A percentile compares a stretch with the other conserved stretches of the same genome.
phyloP scores from a whole-genome alignment of 2,888 invertebrate genomes.

The Caenorhabditis zanzibari region DNA sequence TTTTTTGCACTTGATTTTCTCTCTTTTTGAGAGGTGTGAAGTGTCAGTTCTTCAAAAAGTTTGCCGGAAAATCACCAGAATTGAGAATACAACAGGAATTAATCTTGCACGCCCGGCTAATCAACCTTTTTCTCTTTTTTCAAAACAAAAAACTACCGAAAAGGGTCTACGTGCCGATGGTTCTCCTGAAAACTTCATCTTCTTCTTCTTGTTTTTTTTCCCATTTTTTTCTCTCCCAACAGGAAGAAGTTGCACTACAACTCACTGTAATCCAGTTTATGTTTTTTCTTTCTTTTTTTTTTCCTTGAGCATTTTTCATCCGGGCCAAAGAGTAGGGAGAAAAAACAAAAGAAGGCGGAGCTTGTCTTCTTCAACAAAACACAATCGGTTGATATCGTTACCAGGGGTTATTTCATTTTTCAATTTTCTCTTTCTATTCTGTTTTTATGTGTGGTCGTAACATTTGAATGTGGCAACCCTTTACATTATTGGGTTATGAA shows the following conservation, averaged over 20 bases:
- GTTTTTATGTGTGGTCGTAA: conserved; percentile 4
- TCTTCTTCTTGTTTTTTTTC: conserved; percentile 8
- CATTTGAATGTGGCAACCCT: background rate
- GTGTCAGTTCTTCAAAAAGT: background rate
- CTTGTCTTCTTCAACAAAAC: conserved; percentile 1
- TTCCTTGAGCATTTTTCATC: conserved; percentile 2
- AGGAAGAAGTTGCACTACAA: conserved; percentile 25
- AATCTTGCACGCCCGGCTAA: background rate
- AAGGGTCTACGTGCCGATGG: conserved; percentile 17
- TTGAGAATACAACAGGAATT: too few relatives aligned
- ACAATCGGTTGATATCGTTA: conserved; percentile 1
- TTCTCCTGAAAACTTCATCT: conserved; percentile 3
- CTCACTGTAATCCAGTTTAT: conserved; percentile 18
- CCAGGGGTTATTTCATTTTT: background rate
- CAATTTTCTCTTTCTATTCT: background rate
- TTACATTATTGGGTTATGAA: background rate
- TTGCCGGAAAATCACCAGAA: background rate
- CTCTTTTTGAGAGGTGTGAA: background rate
- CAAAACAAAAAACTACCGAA: background rate
- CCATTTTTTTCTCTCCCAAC: background rate
- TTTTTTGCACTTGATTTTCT: conserved; percentile 18
- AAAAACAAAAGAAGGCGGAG: conserved; percentile 24
- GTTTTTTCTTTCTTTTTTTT: background rate
- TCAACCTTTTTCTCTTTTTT: conserved; percentile 7
- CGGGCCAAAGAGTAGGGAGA: conserved; percentile 17